Base-by-base conservation (phyloP, 2,797 vertebrate species). In the Silurus aristotelis region DNA sequence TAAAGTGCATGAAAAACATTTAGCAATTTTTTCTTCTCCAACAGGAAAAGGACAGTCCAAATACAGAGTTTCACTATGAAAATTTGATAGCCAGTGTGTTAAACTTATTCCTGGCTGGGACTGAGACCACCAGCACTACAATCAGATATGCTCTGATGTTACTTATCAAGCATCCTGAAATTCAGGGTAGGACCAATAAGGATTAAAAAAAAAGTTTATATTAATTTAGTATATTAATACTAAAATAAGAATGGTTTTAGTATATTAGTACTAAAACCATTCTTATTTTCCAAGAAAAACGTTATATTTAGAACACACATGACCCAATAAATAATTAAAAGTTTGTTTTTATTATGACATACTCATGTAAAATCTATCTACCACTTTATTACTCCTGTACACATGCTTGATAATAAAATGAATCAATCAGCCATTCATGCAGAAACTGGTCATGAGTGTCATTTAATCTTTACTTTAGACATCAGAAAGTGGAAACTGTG, bases 91-190 rank as follows among this genome's bases (percentile, higher is more conserved):
- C 89, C 38, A 96, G 94, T 0, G 90, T 95, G 72, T 14, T 94
- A 14, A 95, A 96, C 77, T 88, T 96, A 79, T 93, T 96, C 64
- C 22, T 95, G 67, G 94, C 93, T 52, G 94, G 94, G 82, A 95
- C 94, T 4, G 94, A 95, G 71, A 93, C 93, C 82, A 94, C 93
- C 85, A 94, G 93, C 88, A 89, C 93, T 43, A 94, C 94, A 25
- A 73, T 95, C 55, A 91, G 92, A 93, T 96, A 93, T 9, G 90
- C 90, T 17, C 89, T 96, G 10, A 91, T 92, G 87, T 87, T 95
- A 20, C 83, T 96, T 63, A 90, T 96, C 63, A 96, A 95, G 86
- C 84, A 96, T 48, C 95, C 94, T 2, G 43, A 93, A 19, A 91
- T 96, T 77, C 95, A 96, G 83, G 92, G 96, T 96, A 90, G 22